A percentile compares a stretch with the other conserved stretches of the same genome.
These are phyloP conservation scores for Prinia subflava DNA, from an alignment of 2,113 vertebrate genomes.

Conservation along the genomic window DNA sequence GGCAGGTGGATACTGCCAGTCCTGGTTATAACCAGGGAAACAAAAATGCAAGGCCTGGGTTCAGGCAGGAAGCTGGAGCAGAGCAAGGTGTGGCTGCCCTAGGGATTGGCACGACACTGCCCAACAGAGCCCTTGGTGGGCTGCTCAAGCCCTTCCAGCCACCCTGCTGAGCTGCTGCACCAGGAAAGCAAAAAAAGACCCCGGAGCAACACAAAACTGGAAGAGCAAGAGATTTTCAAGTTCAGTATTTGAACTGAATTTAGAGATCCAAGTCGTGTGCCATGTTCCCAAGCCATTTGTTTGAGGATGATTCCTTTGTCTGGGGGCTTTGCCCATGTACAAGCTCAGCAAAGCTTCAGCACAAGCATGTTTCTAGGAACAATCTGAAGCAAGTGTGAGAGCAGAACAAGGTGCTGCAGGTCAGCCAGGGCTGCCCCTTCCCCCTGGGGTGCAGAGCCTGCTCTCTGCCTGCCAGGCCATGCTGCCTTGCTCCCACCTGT, in stretches of 20 bases:
- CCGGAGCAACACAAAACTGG: accelerated
- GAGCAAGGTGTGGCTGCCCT: background rate
- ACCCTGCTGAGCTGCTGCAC: background rate
- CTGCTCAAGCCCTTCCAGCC: background rate
- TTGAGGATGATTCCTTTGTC: background rate
- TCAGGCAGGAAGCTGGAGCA: background rate
- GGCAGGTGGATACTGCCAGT: background rate
- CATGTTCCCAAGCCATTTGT: background rate
- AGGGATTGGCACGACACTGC: background rate
- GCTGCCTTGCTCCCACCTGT: background rate
- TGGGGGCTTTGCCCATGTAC: background rate
- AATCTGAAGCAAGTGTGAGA: background rate
- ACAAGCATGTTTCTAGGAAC: background rate
- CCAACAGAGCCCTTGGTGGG: background rate
- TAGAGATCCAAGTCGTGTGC: accelerated
- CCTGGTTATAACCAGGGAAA: background rate
- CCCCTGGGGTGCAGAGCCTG: accelerated
- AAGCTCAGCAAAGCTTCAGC: background rate
- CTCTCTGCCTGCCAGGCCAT: background rate
- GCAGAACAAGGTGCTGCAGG: background rate
- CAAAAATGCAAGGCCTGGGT: background rate
- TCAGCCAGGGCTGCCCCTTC: background rate
- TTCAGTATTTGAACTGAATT: background rate
- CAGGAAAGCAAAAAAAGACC: background rate
- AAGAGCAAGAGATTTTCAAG: background rate